These are phyloP conservation scores for Lutjanus argentimaculatus DNA, from an alignment of 2,797 vertebrate species.

Conservation along the genomic window DNA sequence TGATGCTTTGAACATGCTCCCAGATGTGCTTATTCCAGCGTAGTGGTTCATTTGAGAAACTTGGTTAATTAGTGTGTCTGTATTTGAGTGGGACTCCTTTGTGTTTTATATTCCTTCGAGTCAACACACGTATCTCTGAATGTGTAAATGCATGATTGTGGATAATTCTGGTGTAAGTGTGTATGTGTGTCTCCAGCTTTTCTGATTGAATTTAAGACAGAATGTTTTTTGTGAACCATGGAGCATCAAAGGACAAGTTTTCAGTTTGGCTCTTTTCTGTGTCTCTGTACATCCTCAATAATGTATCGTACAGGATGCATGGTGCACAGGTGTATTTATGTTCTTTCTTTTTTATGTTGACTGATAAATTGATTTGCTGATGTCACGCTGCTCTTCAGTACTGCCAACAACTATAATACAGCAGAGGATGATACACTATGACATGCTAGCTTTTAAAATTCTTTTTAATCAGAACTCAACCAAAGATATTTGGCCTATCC, in stretches of 20 bases:
- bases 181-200: constrained; percentile 38
- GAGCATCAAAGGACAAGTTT: constrained; percentile 46
- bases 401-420: constrained; percentile 2
- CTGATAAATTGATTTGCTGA: constrained; percentile 17
- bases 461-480: neutral
- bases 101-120: constrained; percentile 42
- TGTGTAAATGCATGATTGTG: constrained; percentile 55
- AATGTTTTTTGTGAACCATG: constrained; percentile 26
- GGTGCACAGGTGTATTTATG: constrained; percentile 20
- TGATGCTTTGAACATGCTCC: constrained; percentile 75
- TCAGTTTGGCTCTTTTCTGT: constrained; percentile 34
- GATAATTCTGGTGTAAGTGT: constrained; percentile 28
- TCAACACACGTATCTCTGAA: constrained; percentile 35
- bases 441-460: constrained; percentile 16
- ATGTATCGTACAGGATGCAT: constrained; percentile 19
- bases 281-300: constrained; percentile 20
- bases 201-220: constrained; percentile 36
- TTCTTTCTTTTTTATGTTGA: constrained; percentile 15
- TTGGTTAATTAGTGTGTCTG: constrained; percentile 80
- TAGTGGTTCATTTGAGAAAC: constrained; percentile 78
- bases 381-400: neutral
- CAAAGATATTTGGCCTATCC: neutral
- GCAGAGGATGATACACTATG: constrained; percentile 7
- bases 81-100: constrained; percentile 46
- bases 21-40: constrained; percentile 77